Conservation (phyloP, 35 echinoderm and acorn worm genomes). For the Stichopus chloronotus region DNA sequence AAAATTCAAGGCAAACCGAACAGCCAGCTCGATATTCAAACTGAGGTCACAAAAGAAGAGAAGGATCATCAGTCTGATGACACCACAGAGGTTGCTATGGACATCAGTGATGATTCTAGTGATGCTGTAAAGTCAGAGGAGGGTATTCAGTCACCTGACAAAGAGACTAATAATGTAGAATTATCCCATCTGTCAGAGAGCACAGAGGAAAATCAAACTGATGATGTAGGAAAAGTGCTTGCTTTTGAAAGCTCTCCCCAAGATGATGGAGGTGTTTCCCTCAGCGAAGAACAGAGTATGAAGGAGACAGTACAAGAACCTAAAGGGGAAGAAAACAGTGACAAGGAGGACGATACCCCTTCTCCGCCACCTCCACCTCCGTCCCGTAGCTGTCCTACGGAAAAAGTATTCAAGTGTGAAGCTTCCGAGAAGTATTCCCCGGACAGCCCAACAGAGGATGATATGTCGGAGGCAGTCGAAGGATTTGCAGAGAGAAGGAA, state of each 20-base stretch:
- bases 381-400: not conserved
- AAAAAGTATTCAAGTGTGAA: not conserved
- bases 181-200: not conserved
- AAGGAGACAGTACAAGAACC: not conserved
- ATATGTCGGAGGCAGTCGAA: not conserved
- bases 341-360: not conserved
- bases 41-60: not conserved
- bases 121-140: slow-evolving; percentile 14
- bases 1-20: not conserved
- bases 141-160: not conserved
- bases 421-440: slow-evolving; percentile 34
- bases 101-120: slow-evolving; percentile 54
- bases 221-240: not conserved
- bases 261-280: slow-evolving; percentile 7
- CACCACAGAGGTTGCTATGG: slow-evolving; percentile 42
- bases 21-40: not conserved
- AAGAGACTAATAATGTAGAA: no score
- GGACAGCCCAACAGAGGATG: slow-evolving; percentile 15
- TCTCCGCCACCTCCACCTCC: slow-evolving; percentile 34
- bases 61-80: not conserved
- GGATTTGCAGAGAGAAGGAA: not conserved
- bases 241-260: not conserved
- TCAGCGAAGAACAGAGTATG: not conserved
- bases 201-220: not conserved
- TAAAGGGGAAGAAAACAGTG: not conserved